Base-by-base conservation (phyloP, 2,888 invertebrate species). In the Caenorhabditis virilis region DNA sequence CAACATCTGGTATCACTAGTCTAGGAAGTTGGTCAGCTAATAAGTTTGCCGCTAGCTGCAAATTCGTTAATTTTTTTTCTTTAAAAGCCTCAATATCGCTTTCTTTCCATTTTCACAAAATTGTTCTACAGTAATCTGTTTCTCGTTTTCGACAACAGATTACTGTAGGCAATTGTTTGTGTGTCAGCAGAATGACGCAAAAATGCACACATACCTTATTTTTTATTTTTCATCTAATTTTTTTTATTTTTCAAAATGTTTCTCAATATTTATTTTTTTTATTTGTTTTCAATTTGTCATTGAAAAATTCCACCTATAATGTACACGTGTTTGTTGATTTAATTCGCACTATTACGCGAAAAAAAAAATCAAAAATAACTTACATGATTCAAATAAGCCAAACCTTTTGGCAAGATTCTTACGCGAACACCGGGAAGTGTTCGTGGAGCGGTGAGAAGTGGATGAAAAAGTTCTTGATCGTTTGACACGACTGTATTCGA, bases 21-120 rank as follows among this genome's bases (percentile, higher is more conserved):
- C 68, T 64, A n/a, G 77, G 77, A 9, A 77, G 59, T 41, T 77
- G 74, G 13, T 72, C 64, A 15, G 76, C 72, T n/a, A 77, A 65
- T 0, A 77, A 53, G 35, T 76, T 74, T 0, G 74, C 63, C n/a
- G 72, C 72, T 11, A 77, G 54, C 74, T 77, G 51, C 7, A 42
- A 42, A 42, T 23, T 11, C n/a, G n/a, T n/a, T n/a, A n/a, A n/a
- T n/a, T n/a, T n/a, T n/a, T n/a, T n/a, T n/a, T n/a, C n/a, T n/a
- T n/a, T n/a, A n/a, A n/a, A n/a, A n/a, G n/a, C n/a, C n/a, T n/a
- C n/a, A n/a, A n/a, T n/a, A n/a, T n/a, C n/a, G n/a, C n/a, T n/a
- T n/a, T n/a, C n/a, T n/a, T n/a, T n/a, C n/a, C n/a, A n/a, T n/a
- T n/a, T n/a, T n/a, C n/a, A n/a, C n/a, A n/a, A n/a, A n/a, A n/a